These are phyloP conservation scores for Troides oblongomaculatus DNA, from an alignment of 2,888 invertebrate genomes.

Conservation along the genomic window DNA sequence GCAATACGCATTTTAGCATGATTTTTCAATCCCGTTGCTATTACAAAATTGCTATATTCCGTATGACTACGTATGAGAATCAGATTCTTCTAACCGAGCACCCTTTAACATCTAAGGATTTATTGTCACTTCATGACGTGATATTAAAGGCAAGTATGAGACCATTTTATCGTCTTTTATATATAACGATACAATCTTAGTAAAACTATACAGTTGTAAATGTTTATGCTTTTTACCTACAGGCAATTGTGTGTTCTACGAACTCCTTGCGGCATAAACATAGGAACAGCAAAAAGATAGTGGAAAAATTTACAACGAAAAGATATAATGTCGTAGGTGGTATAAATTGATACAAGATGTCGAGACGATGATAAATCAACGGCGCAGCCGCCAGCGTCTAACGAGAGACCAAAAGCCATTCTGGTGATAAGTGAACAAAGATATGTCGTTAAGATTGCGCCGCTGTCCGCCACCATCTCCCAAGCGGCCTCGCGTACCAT, in stretches of 20 bases:
- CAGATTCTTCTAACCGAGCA: neutral
- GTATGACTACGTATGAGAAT: neutral
- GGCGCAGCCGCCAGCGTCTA: slow-evolving; percentile 20
- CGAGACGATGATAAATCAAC: slow-evolving; percentile 20
- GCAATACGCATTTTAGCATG: too few relatives aligned
- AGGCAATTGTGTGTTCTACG: neutral
- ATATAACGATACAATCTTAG: neutral
- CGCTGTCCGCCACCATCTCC: slow-evolving; percentile 29
- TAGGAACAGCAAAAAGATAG: neutral
- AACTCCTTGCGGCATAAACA: neutral
- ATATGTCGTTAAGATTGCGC: slow-evolving; percentile 35
- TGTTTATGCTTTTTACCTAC: too few relatives aligned
- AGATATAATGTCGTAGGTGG: slow-evolving; percentile 18
- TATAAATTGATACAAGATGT: slow-evolving; percentile 21
- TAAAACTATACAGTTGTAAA: too few relatives aligned
- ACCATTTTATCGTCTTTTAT: neutral
- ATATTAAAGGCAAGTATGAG: neutral
- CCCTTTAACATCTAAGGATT: neutral
- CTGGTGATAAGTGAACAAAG: slow-evolving; percentile 34
- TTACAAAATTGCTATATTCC: neutral
- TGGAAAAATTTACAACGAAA: slow-evolving; percentile 8
- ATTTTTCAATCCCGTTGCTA: neutral
- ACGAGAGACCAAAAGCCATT: slow-evolving; percentile 33
- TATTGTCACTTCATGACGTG: neutral
- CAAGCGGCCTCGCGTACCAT: slow-evolving; percentile 6